Conservation (phyloP, 53 echinoderm and acorn worm genomes). For the Apostichopus leukothele region DNA sequence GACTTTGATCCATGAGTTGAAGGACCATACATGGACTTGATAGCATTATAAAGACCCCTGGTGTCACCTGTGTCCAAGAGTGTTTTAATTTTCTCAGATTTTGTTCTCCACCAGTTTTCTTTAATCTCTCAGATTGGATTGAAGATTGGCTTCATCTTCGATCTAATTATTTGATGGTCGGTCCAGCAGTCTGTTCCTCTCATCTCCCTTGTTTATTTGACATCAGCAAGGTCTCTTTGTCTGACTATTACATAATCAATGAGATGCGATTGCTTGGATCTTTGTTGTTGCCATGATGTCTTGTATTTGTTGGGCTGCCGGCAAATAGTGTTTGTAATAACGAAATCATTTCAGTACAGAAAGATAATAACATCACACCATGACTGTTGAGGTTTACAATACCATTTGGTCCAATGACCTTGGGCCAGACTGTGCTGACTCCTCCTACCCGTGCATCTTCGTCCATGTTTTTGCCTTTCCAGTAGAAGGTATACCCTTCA, state of each 20-base stretch:
- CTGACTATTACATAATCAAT: conserved; percentile 43
- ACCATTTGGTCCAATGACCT: conserved; percentile 51
- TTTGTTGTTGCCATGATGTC: conserved; percentile 58
- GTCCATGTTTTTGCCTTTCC: neutral
- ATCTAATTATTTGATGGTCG: conserved; percentile 29
- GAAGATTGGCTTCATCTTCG: neutral
- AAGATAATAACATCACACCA: conserved; percentile 31
- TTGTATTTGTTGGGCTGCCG: neutral
- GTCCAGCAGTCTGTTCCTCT: conserved; percentile 54
- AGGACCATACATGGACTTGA: conserved; percentile 12
- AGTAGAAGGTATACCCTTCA: neutral
- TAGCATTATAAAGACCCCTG: neutral
- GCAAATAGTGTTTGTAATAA: conserved; percentile 53
- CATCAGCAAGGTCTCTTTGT: conserved; percentile 39
- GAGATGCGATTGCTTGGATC: conserved; percentile 57
- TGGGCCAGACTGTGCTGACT: conserved; percentile 39
- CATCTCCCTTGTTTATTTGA: conserved; percentile 39
- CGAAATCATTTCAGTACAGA: conserved; percentile 26
- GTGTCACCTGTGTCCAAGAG: conserved; percentile 2
- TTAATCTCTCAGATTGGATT: conserved; percentile 33
- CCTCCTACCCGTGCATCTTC: conserved; percentile 20
- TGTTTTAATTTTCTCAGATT: conserved; percentile 4
- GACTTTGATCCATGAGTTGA: neutral
- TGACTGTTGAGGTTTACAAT: conserved; percentile 39
- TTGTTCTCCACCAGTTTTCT: neutral